A percentile compares a stretch with the other conserved stretches of the same genome.
phyloP scores from a whole-genome alignment of 2,113 vertebrate species.

The Scartelaos histophorus region DNA sequence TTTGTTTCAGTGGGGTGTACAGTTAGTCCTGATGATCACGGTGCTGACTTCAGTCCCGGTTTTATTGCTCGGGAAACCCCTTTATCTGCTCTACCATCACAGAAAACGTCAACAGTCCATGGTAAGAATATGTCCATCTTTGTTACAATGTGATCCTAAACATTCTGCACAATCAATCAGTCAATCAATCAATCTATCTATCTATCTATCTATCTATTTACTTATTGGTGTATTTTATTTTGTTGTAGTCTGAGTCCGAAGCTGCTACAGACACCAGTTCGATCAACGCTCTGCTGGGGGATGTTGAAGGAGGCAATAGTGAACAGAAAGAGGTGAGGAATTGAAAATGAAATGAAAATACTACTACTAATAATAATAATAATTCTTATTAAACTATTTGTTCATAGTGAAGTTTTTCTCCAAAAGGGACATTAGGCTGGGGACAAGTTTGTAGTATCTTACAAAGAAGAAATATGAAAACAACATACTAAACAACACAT shows the following conservation, averaged over 20 bases:
- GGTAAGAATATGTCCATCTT: background rate
- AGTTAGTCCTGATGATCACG: background rate
- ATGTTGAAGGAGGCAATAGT: background rate
- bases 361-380: too few species aligned
- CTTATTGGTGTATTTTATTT: background rate
- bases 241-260: background rate
- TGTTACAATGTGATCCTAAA: too few species aligned
- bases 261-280: conserved; percentile 2
- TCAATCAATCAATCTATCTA: too few species aligned
- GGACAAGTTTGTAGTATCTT: too few species aligned
- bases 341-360: background rate
- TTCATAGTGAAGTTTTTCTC: too few species aligned
- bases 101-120: background rate
- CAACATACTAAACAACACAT: too few species aligned
- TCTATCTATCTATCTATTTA: too few species aligned
- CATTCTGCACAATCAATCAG: too few species aligned
- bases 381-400: too few species aligned
- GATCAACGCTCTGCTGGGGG: background rate
- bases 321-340: background rate
- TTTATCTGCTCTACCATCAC: background rate
- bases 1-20: background rate
- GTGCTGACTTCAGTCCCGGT: conserved; percentile 6
- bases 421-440: too few species aligned
- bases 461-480: too few species aligned
- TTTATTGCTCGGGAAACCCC: conserved; percentile 5